These are phyloP conservation scores for Zaprionus tsacasi DNA, from an alignment of 1,140 invertebrate genomes.

Conservation along the genomic window DNA sequence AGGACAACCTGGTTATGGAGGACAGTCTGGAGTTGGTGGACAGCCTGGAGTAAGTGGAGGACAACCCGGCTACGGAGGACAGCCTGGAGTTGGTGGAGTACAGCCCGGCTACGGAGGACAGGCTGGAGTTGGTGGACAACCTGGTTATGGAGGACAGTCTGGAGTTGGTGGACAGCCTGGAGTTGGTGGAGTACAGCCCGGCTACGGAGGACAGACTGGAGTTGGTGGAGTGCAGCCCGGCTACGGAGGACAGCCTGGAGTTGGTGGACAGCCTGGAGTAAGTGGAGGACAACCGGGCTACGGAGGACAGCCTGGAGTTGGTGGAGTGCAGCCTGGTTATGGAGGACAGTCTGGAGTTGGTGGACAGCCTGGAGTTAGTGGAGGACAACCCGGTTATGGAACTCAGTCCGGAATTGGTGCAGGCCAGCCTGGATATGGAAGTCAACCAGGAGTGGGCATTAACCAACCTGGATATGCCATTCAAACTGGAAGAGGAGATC, in stretches of 20 bases:
- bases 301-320: conserved; percentile 5
- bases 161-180: not conserved
- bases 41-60: conserved; percentile 28
- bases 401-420: conserved; percentile 4
- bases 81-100: conserved; percentile 13
- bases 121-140: not conserved
- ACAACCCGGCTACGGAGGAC: conserved; percentile 9
- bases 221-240: conserved; percentile 27
- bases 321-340: conserved; percentile 1
- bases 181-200: conserved; percentile 16
- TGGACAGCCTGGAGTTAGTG: no score
- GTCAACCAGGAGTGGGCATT: conserved; percentile 22
- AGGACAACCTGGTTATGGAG: conserved; percentile 12
- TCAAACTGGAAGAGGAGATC: not conserved
- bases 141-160: not conserved
- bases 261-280: conserved; percentile 12
- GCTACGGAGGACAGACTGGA: conserved; percentile 11
- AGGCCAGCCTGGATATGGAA: conserved; percentile 21
- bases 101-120: conserved; percentile 7
- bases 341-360: not conserved
- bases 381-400: conserved; percentile 12
- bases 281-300: conserved; percentile 13
- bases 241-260: conserved; percentile 27
- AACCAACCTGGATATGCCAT: conserved; percentile 13
- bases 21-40: not conserved